Conservation (phyloP, 2,797 vertebrate species). For the Schizopygopsis pylzovi region DNA sequence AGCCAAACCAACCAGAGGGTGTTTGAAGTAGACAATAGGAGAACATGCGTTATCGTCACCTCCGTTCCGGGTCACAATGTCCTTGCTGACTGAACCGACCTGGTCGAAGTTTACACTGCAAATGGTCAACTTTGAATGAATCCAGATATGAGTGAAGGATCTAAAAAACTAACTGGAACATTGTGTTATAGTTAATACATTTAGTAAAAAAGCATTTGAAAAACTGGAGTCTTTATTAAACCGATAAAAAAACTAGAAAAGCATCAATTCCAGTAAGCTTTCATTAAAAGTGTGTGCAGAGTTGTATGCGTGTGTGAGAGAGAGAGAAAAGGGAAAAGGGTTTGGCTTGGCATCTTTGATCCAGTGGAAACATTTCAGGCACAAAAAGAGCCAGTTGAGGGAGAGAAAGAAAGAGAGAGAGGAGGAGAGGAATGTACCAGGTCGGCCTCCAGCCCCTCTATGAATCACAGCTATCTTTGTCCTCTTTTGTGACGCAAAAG, state of each 20-base stretch:
- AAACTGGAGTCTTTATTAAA: not conserved
- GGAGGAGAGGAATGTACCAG: slow-evolving; percentile 69
- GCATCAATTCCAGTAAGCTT: slow-evolving; percentile 25
- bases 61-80: not conserved
- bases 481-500: slow-evolving; percentile 69
- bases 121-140: not conserved
- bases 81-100: not conserved
- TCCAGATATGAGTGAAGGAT: not conserved
- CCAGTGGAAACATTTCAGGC: slow-evolving; percentile 46
- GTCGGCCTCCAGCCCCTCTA: slow-evolving; percentile 66
- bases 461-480: slow-evolving; percentile 80
- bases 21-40: slow-evolving; percentile 47
- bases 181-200: not conserved
- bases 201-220: not conserved
- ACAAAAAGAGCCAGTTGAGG: slow-evolving; percentile 14
- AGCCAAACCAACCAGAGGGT: slow-evolving; percentile 28
- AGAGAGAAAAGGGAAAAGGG: not conserved
- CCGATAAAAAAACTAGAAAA: not conserved
- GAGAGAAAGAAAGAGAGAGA: slow-evolving; percentile 1
- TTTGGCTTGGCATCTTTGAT: slow-evolving; percentile 37
- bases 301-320: slow-evolving; percentile 2
- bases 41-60: slow-evolving; percentile 20
- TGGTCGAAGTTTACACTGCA: slow-evolving; percentile 11
- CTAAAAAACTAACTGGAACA: not conserved
- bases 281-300: slow-evolving; percentile 19